Percentiles rank a stretch among this genome's conserved stretches.
These are phyloP conservation scores for Acanthoscelides obtectus DNA, from an alignment of 2,888 invertebrate species.

Conservation along the genomic window DNA sequence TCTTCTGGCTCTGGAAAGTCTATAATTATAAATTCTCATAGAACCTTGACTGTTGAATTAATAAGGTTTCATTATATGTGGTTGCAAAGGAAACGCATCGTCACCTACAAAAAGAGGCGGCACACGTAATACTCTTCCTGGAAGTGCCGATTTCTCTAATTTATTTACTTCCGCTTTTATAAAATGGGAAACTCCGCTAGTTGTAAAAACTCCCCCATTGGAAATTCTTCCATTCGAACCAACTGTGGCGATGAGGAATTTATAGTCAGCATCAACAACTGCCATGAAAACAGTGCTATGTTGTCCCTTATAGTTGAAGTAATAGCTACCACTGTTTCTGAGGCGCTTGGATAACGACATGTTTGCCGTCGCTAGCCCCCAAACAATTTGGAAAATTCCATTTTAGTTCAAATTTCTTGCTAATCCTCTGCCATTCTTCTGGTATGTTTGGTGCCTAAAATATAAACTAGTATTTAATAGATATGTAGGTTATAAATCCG, in stretches of 20 bases:
- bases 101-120: conserved; percentile 14
- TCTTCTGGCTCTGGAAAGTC: too few relatives aligned
- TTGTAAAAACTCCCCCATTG: conserved; percentile 16
- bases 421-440: conserved; percentile 11
- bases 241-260: conserved; percentile 6
- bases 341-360: too few relatives aligned
- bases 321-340: too few relatives aligned
- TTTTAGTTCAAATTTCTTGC: conserved; percentile 15
- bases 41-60: too few relatives aligned
- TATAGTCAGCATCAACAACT: too few relatives aligned
- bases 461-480: too few relatives aligned
- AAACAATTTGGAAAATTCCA: conserved; percentile 19
- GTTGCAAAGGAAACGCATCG: conserved; percentile 18
- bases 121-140: conserved; percentile 12
- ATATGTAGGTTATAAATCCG: too few relatives aligned
- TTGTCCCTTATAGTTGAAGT: too few relatives aligned
- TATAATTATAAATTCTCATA: too few relatives aligned
- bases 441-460: conserved; percentile 11
- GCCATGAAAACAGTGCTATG: too few relatives aligned
- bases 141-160: conserved; percentile 12
- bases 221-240: conserved; percentile 16
- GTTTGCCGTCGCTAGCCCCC: too few relatives aligned
- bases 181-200: conserved; percentile 14
- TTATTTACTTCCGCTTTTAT: conserved; percentile 8
- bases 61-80: too few relatives aligned